A percentile compares a stretch with the other conserved stretches of the same genome.
Conservation (phyloP, 2,113 vertebrate species). For the Ameiurus melas region DNA sequence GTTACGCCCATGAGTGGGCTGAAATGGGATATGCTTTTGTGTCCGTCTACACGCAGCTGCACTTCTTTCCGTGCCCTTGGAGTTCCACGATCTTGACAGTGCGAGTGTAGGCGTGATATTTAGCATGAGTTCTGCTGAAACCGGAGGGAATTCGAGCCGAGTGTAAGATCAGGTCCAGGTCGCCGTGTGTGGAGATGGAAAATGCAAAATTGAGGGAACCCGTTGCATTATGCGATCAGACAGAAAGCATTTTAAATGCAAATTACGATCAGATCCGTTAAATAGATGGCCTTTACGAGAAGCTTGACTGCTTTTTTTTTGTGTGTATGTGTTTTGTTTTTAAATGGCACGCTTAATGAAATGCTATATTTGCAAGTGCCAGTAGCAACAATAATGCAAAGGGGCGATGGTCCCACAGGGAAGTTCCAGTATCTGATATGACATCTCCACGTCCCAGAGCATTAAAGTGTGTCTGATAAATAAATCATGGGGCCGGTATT, state of each 20-base stretch:
- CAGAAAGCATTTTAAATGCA: background rate
- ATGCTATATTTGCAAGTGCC: background rate
- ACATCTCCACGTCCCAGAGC: background rate
- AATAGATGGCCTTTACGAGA: background rate
- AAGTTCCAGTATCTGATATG: slow-evolving; percentile 25
- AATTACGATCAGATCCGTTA: background rate
- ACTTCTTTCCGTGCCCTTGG: slow-evolving; percentile 13
- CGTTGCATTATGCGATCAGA: background rate
- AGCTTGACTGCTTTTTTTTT: background rate
- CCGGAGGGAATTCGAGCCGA: background rate
- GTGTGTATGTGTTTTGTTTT: no score
- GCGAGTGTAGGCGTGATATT: slow-evolving; percentile 3
- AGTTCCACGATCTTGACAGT: background rate
- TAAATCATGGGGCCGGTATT: slow-evolving; percentile 19
- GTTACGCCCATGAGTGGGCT: slow-evolving; percentile 17
- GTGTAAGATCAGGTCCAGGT: background rate
- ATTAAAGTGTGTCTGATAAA: slow-evolving; percentile 23
- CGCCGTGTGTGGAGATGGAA: background rate
- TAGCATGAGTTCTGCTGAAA: slow-evolving; percentile 17
- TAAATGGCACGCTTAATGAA: no score
- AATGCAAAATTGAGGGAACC: background rate
- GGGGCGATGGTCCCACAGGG: background rate
- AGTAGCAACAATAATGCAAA: background rate
- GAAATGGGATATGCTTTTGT: slow-evolving; percentile 36
- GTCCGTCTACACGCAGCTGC: slow-evolving; percentile 8